Evolutionary conservation across 2,888 invertebrate species (phyloP).

Genomic region (Eudasyphora cyanicolor): DNA sequence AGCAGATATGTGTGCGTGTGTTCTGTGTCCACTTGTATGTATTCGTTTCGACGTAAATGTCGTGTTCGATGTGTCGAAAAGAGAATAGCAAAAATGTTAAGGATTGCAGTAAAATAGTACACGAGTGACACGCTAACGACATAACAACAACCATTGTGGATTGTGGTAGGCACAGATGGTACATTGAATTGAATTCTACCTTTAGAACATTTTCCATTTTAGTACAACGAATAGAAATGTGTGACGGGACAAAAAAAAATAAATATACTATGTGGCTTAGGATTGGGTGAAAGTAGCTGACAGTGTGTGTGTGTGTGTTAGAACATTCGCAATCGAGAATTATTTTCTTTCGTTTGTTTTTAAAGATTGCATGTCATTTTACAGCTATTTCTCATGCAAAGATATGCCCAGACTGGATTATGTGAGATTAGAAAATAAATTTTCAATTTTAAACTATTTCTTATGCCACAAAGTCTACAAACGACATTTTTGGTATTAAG

Average conservation of each 20-base stretch:
- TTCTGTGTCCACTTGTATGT: too few relatives aligned
- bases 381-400: constrained; percentile 33
- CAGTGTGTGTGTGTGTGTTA: not conserved
- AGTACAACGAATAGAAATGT: constrained; percentile 30
- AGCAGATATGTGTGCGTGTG: too few relatives aligned
- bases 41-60: too few relatives aligned
- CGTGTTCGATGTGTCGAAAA: constrained; percentile 52
- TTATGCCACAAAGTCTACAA: too few relatives aligned
- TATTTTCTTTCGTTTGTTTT: constrained; percentile 42
- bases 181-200: not conserved
- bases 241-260: constrained; percentile 49
- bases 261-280: too few relatives aligned
- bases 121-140: constrained; percentile 45
- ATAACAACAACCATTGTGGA: not conserved
- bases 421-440: too few relatives aligned
- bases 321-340: not conserved
- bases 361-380: constrained; percentile 36
- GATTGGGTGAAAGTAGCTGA: constrained; percentile 41
- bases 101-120: constrained; percentile 68
- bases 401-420: too few relatives aligned
- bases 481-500: too few relatives aligned
- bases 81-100: constrained; percentile 35
- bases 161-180: not conserved
- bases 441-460: too few relatives aligned
- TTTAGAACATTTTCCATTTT: constrained; percentile 23